These are phyloP conservation scores for Polyergus mexicanus DNA, from an alignment of 1,140 invertebrate species.

Conservation along the genomic window DNA sequence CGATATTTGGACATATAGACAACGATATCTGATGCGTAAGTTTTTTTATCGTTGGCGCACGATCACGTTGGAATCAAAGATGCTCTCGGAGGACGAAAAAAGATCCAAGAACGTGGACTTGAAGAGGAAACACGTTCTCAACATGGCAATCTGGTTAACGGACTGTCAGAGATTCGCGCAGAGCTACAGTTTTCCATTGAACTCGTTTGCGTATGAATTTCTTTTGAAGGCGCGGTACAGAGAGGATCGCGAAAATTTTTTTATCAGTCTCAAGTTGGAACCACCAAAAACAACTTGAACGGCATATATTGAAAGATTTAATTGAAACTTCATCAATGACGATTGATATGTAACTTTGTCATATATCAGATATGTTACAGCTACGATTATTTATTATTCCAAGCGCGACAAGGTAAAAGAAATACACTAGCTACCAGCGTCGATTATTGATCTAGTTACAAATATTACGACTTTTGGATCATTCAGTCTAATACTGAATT, in stretches of 20 bases:
- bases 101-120: conserved; percentile 76
- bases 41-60: conserved; percentile 73
- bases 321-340: background rate
- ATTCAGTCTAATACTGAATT: conserved; percentile 17
- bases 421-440: background rate
- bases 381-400: background rate
- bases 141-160: conserved; percentile 78
- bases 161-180: conserved; percentile 82
- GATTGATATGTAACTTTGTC: background rate
- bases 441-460: background rate
- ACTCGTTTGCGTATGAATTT: conserved; percentile 85
- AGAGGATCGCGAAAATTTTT: conserved; percentile 86
- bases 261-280: conserved; percentile 84
- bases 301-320: background rate
- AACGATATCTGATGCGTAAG: conserved; percentile 68
- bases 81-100: conserved; percentile 75
- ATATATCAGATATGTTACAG: background rate
- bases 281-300: conserved; percentile 66
- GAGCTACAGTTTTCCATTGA: conserved; percentile 80
- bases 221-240: conserved; percentile 86
- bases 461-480: conserved; percentile 1
- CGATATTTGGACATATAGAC: conserved; percentile 52
- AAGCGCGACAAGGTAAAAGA: background rate
- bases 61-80: conserved; percentile 66
- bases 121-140: conserved; percentile 73